Base-by-base conservation (phyloP, 2,797 vertebrate genomes). In the Hylomyscus alleni region DNA sequence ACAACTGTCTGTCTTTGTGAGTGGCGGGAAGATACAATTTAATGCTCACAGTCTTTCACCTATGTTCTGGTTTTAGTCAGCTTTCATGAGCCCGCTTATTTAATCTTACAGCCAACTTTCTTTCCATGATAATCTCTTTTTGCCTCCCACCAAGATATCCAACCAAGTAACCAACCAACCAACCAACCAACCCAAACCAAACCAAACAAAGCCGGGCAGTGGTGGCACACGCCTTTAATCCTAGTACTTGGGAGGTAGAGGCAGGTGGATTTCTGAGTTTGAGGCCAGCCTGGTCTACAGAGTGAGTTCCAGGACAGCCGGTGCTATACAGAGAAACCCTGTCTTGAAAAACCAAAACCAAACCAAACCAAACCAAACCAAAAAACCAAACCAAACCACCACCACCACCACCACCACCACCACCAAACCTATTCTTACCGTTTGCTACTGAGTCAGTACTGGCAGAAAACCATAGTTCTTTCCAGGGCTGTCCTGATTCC, bases 121-220 rank as follows among this genome's bases (percentile, higher is more conserved):
- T 94, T 96, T 96, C 95, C 95, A 83, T 96, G 97, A 97, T 97
- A 98, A 97, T 95, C 95, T 97, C 97, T 97, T 97, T 95, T 93
- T 95, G 95, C 95, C 95, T 96, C 95, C 97, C 96, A 95, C 96
- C 97, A 95, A 97, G 44, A 44, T 44, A 44, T 44, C 2, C 17
- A 72, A 72, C 34, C 67, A 72, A 72, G 26, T 3, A 67, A 67
- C 11, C 5, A 34, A 67, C 1, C 65, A 67, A 67, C 0, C 29
- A 31, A 67, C 5, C 65, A 67, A 67, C 9, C 24, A 62, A 65
- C 11, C 62, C 96, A 96, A 40, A 20, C 20, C 11, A 37, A n/a
- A 69, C 31, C 19, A 72, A 37, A 37, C 31, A n/a, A 65, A 29
- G 29, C 24, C 26, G 1, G 44, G 44, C 44, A 44, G 44, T 44